These are phyloP conservation scores for Etheostoma nigrum DNA, from an alignment of 2,797 vertebrate genomes.

Conservation along the genomic window DNA sequence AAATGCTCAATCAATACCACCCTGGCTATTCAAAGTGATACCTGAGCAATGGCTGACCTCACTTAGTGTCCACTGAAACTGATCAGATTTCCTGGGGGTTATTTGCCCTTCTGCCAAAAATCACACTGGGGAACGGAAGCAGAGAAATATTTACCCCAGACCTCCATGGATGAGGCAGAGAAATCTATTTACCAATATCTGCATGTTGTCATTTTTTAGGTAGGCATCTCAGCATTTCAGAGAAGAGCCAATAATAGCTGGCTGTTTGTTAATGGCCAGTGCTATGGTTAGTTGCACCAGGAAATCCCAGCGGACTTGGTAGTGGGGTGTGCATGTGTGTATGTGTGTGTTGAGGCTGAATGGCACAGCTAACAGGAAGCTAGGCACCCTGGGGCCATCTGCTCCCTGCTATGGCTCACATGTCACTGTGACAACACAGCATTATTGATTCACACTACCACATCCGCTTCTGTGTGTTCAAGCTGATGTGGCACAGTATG, in stretches of 20 bases:
- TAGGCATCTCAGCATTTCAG: slow-evolving; percentile 68
- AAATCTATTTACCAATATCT: slow-evolving; percentile 76
- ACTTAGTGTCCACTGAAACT: slow-evolving; percentile 60
- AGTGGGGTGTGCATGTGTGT: slow-evolving; percentile 30
- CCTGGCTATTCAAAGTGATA: slow-evolving; percentile 60
- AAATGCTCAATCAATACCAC: slow-evolving; percentile 72
- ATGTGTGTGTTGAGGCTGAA: slow-evolving; percentile 49
- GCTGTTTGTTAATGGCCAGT: slow-evolving; percentile 80
- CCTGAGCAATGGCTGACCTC: slow-evolving; percentile 73
- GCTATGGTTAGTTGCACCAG: slow-evolving; percentile 70
- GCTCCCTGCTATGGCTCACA: slow-evolving; percentile 81
- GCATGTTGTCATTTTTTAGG: slow-evolving; percentile 59
- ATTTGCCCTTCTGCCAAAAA: slow-evolving; percentile 60
- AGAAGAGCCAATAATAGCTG: slow-evolving; percentile 73
- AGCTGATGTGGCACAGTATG: slow-evolving; percentile 43
- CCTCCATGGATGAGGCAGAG: slow-evolving; percentile 52
- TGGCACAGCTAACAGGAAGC: slow-evolving; percentile 81
- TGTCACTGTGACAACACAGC: slow-evolving; percentile 85
- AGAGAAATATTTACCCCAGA: slow-evolving; percentile 69
- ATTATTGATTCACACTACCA: slow-evolving; percentile 86
- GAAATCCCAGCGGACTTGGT: slow-evolving; percentile 76
- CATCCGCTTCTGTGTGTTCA: slow-evolving; percentile 81
- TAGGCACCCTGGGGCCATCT: slow-evolving; percentile 81
- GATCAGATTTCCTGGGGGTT: slow-evolving; percentile 74
- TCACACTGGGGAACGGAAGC: slow-evolving; percentile 29